Base-by-base conservation (phyloP, 2,888 invertebrate species). In the Drosophila formosana region DNA sequence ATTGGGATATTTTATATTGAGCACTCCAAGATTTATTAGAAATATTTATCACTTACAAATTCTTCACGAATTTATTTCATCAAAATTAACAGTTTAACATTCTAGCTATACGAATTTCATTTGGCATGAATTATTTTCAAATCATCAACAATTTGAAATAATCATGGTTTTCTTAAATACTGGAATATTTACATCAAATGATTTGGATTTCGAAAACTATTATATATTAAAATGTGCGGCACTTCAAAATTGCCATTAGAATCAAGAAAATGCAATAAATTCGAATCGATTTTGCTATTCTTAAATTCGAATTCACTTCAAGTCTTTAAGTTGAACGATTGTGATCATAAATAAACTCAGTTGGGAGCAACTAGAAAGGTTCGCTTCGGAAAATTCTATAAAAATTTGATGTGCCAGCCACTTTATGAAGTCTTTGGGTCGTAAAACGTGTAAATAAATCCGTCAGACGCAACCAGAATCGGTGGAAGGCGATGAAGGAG, bases 401-500 rank as follows among this genome's bases (percentile, higher is more conserved):
- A 71, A 64, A 70, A 7, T 30, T 41, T 45, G 39, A 64, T 58
- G 46, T 60, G 41, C 50, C 39, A 30, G 46, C 26, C 58, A 71
- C 58, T 70, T 71, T 56, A 50, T 65, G 70, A 43, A 34, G 64
- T 43, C 41, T 43, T 55, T 55, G 46, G 47, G 23, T 47, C 66
- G 56, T 74, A 74, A 74, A 74, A 75, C 49, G 53, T 39, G 13
- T 26, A 62, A 64, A 50, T 50, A 49, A 66, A 41, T 62, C 52
- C 55, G 58, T 39, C 11, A 52, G 52, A 11, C 56, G 46, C 50
- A 50, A 26, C 25, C 45, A 43, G 50, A 68, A 56, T 41, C 50
- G 53, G 8, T 53, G 49, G 23, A 41, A 8, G 11, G 11, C 28
- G 52, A 18, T 13, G 11, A 6, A 26, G 9, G 9, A 41, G 41